Conservation (phyloP, 1,140 invertebrate species). For the Panagrolaimus sp. region DNA sequence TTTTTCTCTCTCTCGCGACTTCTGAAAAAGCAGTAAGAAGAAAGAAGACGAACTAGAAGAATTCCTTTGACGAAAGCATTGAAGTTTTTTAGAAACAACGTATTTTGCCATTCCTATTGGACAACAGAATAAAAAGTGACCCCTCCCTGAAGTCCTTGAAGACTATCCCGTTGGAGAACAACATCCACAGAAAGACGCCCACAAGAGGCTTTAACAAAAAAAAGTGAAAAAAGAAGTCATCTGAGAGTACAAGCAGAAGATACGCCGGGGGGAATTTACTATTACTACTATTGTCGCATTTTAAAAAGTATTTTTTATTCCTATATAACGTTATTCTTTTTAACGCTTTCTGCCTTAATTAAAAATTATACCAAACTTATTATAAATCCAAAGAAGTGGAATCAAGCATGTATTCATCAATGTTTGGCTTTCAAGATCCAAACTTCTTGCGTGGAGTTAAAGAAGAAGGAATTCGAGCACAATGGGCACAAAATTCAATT, state of each 20-base stretch:
- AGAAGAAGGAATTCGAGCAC: conserved; percentile 33
- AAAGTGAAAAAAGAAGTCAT: too few species aligned
- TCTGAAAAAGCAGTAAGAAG: not conserved
- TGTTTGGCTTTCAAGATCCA: conserved; percentile 50
- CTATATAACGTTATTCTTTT: not conserved
- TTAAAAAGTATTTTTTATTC: conserved; percentile 12
- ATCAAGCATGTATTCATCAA: conserved; percentile 32
- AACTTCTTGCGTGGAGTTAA: conserved; percentile 43
- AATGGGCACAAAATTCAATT: conserved; percentile 34
- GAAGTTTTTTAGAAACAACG: not conserved
- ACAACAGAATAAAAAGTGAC: conserved; percentile 8
- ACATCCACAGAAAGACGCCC: too few species aligned
- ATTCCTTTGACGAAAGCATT: not conserved
- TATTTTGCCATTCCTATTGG: not conserved
- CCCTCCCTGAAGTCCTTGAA: conserved; percentile 10
- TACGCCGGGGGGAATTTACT: not conserved
- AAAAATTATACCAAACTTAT: not conserved
- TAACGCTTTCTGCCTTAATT: conserved; percentile 4
- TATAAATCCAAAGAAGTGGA: conserved; percentile 1
- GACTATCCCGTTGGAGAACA: not conserved
- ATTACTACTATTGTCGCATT: not conserved
- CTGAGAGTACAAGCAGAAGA: conserved; percentile 9
- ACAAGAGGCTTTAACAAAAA: too few species aligned
- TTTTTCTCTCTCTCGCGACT: not conserved
- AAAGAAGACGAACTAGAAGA: not conserved